Percentiles rank a stretch among this genome's conserved stretches.
Conservation (phyloP, 1,140 invertebrate genomes). For the Berghia stephanieae region DNA sequence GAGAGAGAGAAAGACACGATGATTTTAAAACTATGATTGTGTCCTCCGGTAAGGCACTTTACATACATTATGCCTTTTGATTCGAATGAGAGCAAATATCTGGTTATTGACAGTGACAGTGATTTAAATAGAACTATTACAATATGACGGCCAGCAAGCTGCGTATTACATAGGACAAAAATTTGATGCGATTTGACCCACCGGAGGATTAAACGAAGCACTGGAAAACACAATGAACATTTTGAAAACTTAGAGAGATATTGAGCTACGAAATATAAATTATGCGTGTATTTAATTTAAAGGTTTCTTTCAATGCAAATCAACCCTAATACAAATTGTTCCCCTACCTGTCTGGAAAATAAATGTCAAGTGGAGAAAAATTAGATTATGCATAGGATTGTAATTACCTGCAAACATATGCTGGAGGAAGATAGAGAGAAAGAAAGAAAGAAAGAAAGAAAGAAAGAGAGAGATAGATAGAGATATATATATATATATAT, state of each 20-base stretch:
- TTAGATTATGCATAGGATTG: neutral
- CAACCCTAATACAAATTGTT: neutral
- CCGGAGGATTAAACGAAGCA: no score
- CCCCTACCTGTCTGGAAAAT: neutral
- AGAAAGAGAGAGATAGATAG: neutral
- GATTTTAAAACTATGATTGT: neutral
- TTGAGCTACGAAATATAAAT: no score
- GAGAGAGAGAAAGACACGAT: neutral
- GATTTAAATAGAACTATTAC: no score
- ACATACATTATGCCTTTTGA: neutral
- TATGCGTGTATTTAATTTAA: no score
- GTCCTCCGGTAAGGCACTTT: no score
- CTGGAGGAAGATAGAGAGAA: neutral
- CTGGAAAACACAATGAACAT: no score
- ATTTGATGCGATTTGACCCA: no score
- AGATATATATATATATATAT: neutral
- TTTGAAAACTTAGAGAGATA: no score
- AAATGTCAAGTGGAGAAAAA: neutral
- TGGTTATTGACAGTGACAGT: no score
- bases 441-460: neutral
- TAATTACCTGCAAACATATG: neutral
- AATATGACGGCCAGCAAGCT: no score
- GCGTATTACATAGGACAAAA: neutral
- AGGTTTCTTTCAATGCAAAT: neutral
- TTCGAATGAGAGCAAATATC: neutral